These are phyloP conservation scores for Ceyx cyanopectus DNA, from an alignment of 2,113 vertebrate species.

Conservation along the genomic window DNA sequence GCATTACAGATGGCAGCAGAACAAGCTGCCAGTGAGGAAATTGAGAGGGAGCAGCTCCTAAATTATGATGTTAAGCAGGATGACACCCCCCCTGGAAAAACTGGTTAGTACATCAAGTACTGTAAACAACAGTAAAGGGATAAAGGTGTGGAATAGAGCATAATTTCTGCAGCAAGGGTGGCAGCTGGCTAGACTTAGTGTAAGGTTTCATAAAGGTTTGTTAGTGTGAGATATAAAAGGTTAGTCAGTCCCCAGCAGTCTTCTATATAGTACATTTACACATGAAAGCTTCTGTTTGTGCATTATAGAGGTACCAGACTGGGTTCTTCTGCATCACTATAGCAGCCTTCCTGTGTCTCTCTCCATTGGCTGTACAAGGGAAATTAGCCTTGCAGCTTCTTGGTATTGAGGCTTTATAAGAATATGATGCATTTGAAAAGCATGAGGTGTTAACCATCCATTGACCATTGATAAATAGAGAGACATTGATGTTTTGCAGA, in stretches of 20 bases:
- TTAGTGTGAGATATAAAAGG: neutral
- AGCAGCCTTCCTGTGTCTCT: neutral
- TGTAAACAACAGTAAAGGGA: neutral
- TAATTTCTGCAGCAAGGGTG: neutral
- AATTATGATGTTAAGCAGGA: slow-evolving; percentile 22
- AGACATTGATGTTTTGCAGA: neutral
- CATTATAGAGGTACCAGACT: neutral
- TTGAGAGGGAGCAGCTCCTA: slow-evolving; percentile 75
- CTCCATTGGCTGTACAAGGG: neutral
- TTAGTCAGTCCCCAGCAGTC: neutral
- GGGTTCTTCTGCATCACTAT: neutral
- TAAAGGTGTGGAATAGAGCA: neutral
- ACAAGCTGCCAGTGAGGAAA: slow-evolving; percentile 48
- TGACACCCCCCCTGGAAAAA: neutral
- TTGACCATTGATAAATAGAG: neutral
- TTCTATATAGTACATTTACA: too few relatives aligned
- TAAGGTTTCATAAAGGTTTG: neutral
- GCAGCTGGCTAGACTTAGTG: neutral
- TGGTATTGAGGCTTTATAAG: neutral
- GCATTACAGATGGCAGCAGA: neutral
- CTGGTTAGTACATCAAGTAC: slow-evolving; percentile 42
- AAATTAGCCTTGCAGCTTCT: neutral
- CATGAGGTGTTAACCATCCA: neutral
- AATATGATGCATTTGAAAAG: neutral
- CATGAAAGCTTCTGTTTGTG: neutral